Percentiles rank a stretch among this genome's conserved stretches.
Conservation (phyloP, 1,140 invertebrate species). For the Bombus huntii region DNA sequence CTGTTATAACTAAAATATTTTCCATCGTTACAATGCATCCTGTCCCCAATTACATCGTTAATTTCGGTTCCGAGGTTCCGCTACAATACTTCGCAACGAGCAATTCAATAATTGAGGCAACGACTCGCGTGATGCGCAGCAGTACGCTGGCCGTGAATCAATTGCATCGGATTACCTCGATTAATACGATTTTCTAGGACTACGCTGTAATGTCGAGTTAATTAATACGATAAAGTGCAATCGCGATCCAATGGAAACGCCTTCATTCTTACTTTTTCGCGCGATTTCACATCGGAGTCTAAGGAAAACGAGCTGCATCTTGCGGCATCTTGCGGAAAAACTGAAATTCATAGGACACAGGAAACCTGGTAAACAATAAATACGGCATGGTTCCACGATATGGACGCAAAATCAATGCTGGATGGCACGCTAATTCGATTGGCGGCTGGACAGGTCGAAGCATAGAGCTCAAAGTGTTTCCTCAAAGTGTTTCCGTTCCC, state of each 20-base stretch:
- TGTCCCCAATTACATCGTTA: neutral
- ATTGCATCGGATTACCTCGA: neutral
- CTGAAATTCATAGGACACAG: neutral
- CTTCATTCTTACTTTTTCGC: neutral
- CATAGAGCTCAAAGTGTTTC: slow-evolving; percentile 19
- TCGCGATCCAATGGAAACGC: neutral
- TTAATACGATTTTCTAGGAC: slow-evolving; percentile 1
- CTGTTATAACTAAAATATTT: neutral
- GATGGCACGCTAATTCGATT: slow-evolving; percentile 49
- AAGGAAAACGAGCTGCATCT: neutral
- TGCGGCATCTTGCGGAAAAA: neutral
- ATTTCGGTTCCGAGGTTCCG: neutral
- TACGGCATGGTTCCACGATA: neutral
- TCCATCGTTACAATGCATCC: neutral
- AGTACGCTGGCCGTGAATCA: slow-evolving; percentile 4
- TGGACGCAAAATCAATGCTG: slow-evolving; percentile 70
- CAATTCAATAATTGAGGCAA: slow-evolving; percentile 9
- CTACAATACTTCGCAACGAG: slow-evolving; percentile 3
- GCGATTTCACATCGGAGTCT: too few species aligned
- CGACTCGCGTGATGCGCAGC: neutral
- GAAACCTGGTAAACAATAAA: neutral
- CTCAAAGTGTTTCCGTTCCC: slow-evolving; percentile 6
- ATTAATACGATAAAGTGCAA: neutral
- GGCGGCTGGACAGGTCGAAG: slow-evolving; percentile 40
- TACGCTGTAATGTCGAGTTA: neutral